Conservation (phyloP, 2,797 vertebrate species). For the Acanthurus leucopareius region DNA sequence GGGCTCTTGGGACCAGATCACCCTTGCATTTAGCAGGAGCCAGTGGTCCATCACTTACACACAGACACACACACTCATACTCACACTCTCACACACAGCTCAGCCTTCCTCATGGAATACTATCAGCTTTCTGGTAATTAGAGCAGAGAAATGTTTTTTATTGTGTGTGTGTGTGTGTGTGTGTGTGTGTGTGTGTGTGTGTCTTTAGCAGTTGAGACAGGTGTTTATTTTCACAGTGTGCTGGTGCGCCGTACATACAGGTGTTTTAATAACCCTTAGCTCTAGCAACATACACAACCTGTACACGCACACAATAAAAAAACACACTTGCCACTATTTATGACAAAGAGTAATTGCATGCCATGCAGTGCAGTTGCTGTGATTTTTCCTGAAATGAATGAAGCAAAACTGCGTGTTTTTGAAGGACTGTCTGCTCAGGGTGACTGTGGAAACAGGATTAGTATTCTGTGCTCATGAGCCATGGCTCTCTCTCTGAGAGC, state of each 20-base stretch:
- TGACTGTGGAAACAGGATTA: slow-evolving; percentile 84
- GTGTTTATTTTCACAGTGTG: slow-evolving; percentile 70
- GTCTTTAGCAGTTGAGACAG: slow-evolving; percentile 49
- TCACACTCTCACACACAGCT: slow-evolving; percentile 31
- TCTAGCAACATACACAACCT: slow-evolving; percentile 9
- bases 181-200: slow-evolving; percentile 24
- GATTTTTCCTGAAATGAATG: slow-evolving; percentile 47
- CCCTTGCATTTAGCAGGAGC: slow-evolving; percentile 61
- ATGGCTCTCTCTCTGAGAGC: slow-evolving; percentile 79
- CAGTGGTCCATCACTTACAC: slow-evolving; percentile 58
- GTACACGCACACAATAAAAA: slow-evolving; percentile 37
- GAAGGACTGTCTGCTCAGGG: slow-evolving; percentile 59
- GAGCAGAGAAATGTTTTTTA: slow-evolving; percentile 62
- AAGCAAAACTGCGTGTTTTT: slow-evolving; percentile 31
- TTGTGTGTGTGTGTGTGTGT: slow-evolving; percentile 23
- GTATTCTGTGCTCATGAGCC: slow-evolving; percentile 84
- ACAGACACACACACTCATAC: slow-evolving; percentile 16
- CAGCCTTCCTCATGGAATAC: slow-evolving; percentile 61
- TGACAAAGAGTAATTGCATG: slow-evolving; percentile 59
- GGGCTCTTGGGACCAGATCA: slow-evolving; percentile 64
- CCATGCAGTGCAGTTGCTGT: slow-evolving; percentile 17
- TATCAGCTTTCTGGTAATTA: slow-evolving; percentile 74
- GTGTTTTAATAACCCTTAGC: slow-evolving; percentile 71
- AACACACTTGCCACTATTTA: slow-evolving; percentile 20
- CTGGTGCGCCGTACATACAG: slow-evolving; percentile 49